These are phyloP conservation scores for Dasysyrphus tricinctus DNA, from an alignment of 2,888 invertebrate genomes.

Conservation along the genomic window DNA sequence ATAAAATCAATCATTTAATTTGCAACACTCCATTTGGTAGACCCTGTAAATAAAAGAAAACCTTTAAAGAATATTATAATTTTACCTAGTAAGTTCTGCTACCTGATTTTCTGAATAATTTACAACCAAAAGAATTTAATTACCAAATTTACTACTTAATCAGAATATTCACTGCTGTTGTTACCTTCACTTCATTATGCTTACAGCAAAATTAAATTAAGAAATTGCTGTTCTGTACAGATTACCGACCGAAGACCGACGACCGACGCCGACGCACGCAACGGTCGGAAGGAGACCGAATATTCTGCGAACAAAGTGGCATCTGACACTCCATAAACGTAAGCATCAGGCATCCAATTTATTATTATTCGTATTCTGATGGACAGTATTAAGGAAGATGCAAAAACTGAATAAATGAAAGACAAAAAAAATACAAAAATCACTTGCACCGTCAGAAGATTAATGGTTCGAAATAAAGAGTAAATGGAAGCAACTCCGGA, in stretches of 20 bases:
- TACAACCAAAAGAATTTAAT: background rate
- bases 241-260: background rate
- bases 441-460: constrained; percentile 70
- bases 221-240: constrained; percentile 51
- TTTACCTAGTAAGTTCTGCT: background rate
- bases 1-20: too few species aligned
- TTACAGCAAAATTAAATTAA: constrained; percentile 53
- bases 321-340: constrained; percentile 28
- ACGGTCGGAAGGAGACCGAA: background rate
- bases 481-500: constrained; percentile 57
- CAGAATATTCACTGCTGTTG: background rate
- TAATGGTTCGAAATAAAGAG: constrained; percentile 64
- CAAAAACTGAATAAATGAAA: constrained; percentile 18
- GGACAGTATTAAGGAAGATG: constrained; percentile 28
- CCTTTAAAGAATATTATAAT: background rate
- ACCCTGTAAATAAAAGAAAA: too few species aligned
- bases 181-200: background rate
- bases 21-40: too few species aligned
- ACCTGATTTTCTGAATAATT: background rate
- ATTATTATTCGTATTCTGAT: constrained; percentile 67
- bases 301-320: constrained; percentile 10
- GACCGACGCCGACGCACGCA: too few species aligned
- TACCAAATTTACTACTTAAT: background rate
- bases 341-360: constrained; percentile 50
- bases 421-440: constrained; percentile 39